Conservation (phyloP, 2,797 vertebrate genomes). For the Channa striata region DNA sequence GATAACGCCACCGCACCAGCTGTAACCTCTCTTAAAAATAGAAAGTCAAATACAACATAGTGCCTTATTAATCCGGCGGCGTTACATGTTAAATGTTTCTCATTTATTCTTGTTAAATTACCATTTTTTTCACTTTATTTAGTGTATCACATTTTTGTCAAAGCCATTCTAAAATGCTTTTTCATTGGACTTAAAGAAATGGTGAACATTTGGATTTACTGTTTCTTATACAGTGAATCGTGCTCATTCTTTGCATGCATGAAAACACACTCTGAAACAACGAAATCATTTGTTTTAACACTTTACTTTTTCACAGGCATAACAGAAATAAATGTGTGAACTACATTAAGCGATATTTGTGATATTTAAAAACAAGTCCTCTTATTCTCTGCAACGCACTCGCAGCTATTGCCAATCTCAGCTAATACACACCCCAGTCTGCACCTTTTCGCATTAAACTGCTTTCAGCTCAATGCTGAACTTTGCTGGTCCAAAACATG, state of each 20-base stretch:
- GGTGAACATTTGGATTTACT: too few species aligned
- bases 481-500: slow-evolving; percentile 4
- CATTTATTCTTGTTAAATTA: too few species aligned
- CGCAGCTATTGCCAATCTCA: not conserved
- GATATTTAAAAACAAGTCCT: slow-evolving; percentile 4
- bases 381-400: slow-evolving; percentile 5
- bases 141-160: too few species aligned
- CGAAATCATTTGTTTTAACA: slow-evolving; percentile 16
- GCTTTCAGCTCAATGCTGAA: slow-evolving; percentile 5
- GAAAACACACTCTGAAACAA: slow-evolving; percentile 15
- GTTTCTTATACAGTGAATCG: too few species aligned
- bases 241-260: not conserved
- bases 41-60: slow-evolving; percentile 19
- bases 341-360: slow-evolving; percentile 11
- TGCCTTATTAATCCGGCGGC: slow-evolving; percentile 29
- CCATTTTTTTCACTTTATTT: too few species aligned
- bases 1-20: slow-evolving; percentile 22
- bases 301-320: slow-evolving; percentile 6
- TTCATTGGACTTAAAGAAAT: too few species aligned
- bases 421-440: slow-evolving; percentile 8
- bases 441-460: slow-evolving; percentile 10
- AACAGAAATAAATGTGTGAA: slow-evolving; percentile 2
- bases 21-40: slow-evolving; percentile 43
- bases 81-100: slow-evolving; percentile 15
- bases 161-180: too few species aligned